Conservation (phyloP, 2,797 vertebrate genomes). For the Crocodylus rhombifer region DNA sequence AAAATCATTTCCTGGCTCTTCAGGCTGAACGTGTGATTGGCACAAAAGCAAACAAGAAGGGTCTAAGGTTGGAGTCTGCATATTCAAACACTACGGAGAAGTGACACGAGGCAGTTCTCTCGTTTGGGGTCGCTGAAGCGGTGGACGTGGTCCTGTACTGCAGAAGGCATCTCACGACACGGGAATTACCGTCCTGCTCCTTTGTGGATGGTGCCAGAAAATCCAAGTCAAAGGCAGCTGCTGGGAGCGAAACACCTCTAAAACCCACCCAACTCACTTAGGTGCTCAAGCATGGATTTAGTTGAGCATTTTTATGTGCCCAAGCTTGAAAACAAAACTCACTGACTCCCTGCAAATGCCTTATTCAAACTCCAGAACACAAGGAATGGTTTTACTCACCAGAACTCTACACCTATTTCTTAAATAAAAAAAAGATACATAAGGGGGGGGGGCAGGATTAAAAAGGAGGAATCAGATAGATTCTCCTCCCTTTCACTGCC, state of each 20-base stretch:
- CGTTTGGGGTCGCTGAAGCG: not conserved
- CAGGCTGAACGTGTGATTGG: not conserved
- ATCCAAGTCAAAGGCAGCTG: not conserved
- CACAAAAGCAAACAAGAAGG: not conserved
- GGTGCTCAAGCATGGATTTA: not conserved
- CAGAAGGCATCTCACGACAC: fast-evolving
- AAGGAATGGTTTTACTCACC: not conserved
- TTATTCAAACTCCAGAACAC: not conserved
- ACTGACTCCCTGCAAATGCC: not conserved
- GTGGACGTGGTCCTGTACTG: fast-evolving
- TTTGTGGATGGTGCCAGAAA: fast-evolving
- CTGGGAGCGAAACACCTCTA: no score
- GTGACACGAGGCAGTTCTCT: not conserved
- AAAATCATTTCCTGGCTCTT: no score
- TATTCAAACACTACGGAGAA: fast-evolving
- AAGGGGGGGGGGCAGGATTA: not conserved
- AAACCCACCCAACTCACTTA: no score
- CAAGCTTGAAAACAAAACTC: not conserved
- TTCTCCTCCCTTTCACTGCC: not conserved
- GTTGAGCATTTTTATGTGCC: not conserved
- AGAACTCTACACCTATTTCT: fast-evolving
- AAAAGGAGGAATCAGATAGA: fast-evolving
- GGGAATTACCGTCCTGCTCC: not conserved
- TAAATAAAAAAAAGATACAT: not conserved
- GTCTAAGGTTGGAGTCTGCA: not conserved